Base-by-base conservation (phyloP, 2,888 invertebrate genomes). In the Dioctria rufipes region DNA sequence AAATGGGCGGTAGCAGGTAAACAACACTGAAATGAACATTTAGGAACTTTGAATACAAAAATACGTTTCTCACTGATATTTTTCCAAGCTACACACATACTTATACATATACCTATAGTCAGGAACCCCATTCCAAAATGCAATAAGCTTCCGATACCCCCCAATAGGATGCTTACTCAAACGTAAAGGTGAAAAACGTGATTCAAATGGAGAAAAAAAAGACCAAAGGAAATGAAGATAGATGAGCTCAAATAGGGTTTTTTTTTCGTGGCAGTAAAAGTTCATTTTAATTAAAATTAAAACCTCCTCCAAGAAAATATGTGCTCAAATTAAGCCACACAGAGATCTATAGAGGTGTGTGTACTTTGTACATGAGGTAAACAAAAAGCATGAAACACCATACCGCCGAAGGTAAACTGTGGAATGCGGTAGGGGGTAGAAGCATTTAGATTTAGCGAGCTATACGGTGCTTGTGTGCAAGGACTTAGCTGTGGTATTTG, bases 211-310 rank as follows among this genome's bases (percentile, higher is more conserved):
- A 66, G 13, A 51, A 65, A 51, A 66, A 54, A 40, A 54, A 46
- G 25, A 43, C 42, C 43, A 58, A 67, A 73, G 65, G 79, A 82
- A 82, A 82, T 81, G 81, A 82, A 82, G 82, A 82, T 82, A 71
- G 78, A 82, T 82, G 82, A 80, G 80, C 77, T 54, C 77, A 71
- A 81, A 80, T 79, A 69, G 77, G 67, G 78, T 58, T 78, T 73
- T 66, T 73, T 66, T 82, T 82, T 78, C 82, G 69, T 77, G 65
- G 77, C 78, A 65, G 81, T 81, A 82, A 82, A 82, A 82, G 81
- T 82, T 81, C 82, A 82, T 82, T 82, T 82, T 82, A 82, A 82
- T 82, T 82, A 81, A 81, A 82, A 82, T 82, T 81, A 82, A 82
- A 82, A 80, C 80, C 82, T 80, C 80, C 80, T 82, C 81, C 81